Percentiles rank a stretch among this genome's conserved stretches.
These are phyloP conservation scores for Chloroclystis v-ata DNA, from an alignment of 2,888 invertebrate species.

Conservation along the genomic window DNA sequence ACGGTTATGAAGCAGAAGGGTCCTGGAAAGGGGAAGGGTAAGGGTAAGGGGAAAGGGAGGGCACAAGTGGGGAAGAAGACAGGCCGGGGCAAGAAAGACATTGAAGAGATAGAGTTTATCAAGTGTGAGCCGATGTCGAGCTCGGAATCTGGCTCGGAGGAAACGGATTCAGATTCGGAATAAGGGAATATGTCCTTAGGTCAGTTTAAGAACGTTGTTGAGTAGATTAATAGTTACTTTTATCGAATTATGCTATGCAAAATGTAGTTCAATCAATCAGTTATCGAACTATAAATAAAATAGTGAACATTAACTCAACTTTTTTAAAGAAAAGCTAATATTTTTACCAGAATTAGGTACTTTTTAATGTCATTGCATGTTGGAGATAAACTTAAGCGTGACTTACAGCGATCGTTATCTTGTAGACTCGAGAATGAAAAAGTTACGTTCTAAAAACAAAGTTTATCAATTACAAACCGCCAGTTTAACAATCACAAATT, in stretches of 20 bases:
- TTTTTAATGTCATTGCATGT: no score
- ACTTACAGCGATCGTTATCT: no score
- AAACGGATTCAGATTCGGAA: conserved; percentile 35
- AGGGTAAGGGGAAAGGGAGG: conserved; percentile 40
- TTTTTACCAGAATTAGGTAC: no score
- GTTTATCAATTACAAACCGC: neutral
- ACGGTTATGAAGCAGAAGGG: conserved; percentile 60
- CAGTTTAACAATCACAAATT: neutral
- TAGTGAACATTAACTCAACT: no score
- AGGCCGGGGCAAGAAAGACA: conserved; percentile 32
- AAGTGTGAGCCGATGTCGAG: conserved; percentile 68
- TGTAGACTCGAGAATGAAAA: no score
- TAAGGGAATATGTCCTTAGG: neutral
- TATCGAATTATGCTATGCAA: no score
- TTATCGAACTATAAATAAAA: no score
- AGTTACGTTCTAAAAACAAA: no score
- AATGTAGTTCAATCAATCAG: no score
- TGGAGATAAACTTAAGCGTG: no score
- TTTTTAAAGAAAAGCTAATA: no score
- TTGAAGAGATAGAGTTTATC: conserved; percentile 66
- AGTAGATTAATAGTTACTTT: neutral
- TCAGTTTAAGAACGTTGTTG: neutral
- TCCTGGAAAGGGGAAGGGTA: conserved; percentile 24
- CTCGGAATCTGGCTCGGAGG: conserved; percentile 49
- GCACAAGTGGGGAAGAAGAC: conserved; percentile 20